phyloP scores from a whole-genome alignment of 1,140 invertebrate species.

The Carposina sasakii region DNA sequence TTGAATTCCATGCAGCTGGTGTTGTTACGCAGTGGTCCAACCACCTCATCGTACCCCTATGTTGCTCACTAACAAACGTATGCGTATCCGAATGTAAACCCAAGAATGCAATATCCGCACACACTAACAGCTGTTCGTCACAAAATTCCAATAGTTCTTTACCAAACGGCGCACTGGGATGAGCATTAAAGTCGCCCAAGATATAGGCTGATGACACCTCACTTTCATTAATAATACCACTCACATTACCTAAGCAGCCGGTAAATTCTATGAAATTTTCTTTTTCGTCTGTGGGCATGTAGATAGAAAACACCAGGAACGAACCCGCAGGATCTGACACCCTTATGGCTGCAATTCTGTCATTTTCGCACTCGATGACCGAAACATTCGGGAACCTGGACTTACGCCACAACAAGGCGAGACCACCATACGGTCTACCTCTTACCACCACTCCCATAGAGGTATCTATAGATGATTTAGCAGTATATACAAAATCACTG shows the following conservation, averaged over 20 bases:
- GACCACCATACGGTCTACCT: neutral
- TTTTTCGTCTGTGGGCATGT: neutral
- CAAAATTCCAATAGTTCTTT: neutral
- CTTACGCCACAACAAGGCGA: neutral
- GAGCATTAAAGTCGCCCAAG: constrained; percentile 8
- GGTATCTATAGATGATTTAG: neutral
- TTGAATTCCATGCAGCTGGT: neutral
- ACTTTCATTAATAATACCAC: neutral
- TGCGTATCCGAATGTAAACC: neutral
- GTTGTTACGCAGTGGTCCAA: constrained; percentile 2
- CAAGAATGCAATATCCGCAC: neutral
- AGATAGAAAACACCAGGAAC: neutral
- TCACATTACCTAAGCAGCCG: neutral
- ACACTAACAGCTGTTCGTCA: neutral
- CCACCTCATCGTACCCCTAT: constrained; percentile 5
- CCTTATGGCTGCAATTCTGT: neutral
- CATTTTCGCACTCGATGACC: neutral
- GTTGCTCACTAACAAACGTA: constrained; percentile 1
- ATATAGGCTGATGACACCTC: neutral
- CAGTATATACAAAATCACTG: neutral
- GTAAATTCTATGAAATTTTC: neutral
- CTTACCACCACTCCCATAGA: neutral
- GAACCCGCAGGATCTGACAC: neutral
- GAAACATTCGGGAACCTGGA: neutral
- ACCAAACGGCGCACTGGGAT: neutral